Evolutionary conservation across 2,797 vertebrate genomes (phyloP), one percentile per base, ranked within the genome.

Genomic region (Amblyraja radiata): DNA sequence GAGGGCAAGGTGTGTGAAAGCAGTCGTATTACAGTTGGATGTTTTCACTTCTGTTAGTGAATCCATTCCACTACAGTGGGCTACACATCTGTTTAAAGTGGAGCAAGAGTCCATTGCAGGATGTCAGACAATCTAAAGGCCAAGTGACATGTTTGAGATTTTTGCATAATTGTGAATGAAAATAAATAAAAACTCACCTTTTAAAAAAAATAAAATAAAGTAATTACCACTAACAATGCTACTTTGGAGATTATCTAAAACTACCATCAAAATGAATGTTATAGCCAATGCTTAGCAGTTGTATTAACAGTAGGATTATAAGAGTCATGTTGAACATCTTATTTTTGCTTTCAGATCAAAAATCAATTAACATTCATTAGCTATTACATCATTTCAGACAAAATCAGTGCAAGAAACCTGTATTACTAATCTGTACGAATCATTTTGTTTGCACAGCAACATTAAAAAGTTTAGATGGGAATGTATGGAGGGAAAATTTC

Each of bases 401-500:
- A 90, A 74, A 92, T 39, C 39, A 54, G 39, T 73, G 65, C 39
- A 46, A 46, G 90, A 76, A 54, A 74, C 74, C 68, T 74, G 90
- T 91, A 65, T 68, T 74, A 90, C 74, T 74, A 73, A 92, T 74
- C 16, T 91, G 71, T 92, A 92, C 54, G 73, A 76, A 92, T 92
- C 71, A 92, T 54, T 84, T 84, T 46, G 68, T 54, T 92, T 92
- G 90, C 73, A 92, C 90, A 92, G 39, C 90, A 92, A 92, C 65
- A 92, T 92, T 76, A 92, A 92, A 65, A 74, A 46, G 90, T 92
- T 74, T 71, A 92, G 90, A 92, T 90, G 90, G 90, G 90, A 92
- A 92, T 92, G 90, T 92, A 76, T 73, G 90, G 46, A 76, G 90
- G 71, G 90, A 92, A 92, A n/a, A 88, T 88, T 32, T 88, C 90